Percentiles rank a stretch among this genome's conserved stretches.
Evolutionary conservation across 2,797 vertebrate species (phyloP).

Genomic region (Erithacus rubecula): DNA sequence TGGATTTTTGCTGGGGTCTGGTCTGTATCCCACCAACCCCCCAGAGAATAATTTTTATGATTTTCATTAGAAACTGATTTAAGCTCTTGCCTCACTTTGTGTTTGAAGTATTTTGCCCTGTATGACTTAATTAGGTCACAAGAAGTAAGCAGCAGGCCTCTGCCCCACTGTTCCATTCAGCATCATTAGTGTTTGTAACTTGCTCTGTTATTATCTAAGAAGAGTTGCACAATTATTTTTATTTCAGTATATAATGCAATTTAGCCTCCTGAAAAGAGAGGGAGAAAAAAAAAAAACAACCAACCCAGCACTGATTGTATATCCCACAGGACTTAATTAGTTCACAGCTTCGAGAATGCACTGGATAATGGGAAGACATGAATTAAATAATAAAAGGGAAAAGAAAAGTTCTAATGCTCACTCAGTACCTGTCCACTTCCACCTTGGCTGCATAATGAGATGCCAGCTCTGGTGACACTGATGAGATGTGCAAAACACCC

Average conservation of each 20-base stretch:
- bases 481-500: conserved; percentile 60
- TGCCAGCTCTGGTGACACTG: conserved; percentile 67
- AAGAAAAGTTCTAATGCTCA: conserved; percentile 63
- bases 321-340: conserved; percentile 84
- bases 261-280: conserved; percentile 54
- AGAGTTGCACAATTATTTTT: conserved; percentile 64
- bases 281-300: neutral
- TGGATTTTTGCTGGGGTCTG: neutral
- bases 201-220: conserved; percentile 56
- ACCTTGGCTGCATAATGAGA: conserved; percentile 75
- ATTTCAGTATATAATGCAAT: conserved; percentile 67
- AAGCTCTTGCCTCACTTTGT: neutral
- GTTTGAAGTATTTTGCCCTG: neutral
- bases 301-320: conserved; percentile 58
- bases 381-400: conserved; percentile 66
- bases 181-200: conserved; percentile 66
- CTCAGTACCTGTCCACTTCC: conserved; percentile 74
- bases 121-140: conserved; percentile 60
- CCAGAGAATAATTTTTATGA: neutral
- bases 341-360: conserved; percentile 62
- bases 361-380: conserved; percentile 29
- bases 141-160: conserved; percentile 19
- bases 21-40: neutral
- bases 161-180: conserved; percentile 43
- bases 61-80: neutral